Evolutionary conservation across 2,113 vertebrate genomes (phyloP), one percentile per base, ranked within the genome.

Genomic region (Trematomus loennbergii): DNA sequence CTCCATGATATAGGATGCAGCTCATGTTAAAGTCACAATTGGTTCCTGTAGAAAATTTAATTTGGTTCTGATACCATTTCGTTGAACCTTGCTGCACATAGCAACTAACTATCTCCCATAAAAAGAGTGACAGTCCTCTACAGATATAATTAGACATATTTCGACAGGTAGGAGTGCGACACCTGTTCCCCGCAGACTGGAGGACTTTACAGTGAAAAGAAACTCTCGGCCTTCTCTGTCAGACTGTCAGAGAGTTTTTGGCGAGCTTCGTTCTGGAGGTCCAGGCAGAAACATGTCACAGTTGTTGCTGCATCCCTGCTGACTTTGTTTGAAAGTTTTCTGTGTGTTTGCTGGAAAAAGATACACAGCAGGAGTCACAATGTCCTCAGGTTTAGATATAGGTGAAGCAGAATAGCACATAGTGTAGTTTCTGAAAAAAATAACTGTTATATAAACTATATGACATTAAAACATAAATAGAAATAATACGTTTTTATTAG

Each of bases 91-190:
- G n/a, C n/a, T n/a, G n/a, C n/a, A n/a, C n/a, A n/a, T n/a, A n/a
- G n/a, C n/a, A n/a, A 12, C 52, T 36, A 9, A 17, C 46, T 45
- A 66, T 45, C 61, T 59, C 12, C 29, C 72, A 49, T 3, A 57
- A 46, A 36, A 60, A 60, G 33, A 60, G 9, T 48, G 54, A 25
- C 74, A 54, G 22, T 18, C 46, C 53, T 71, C 25, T 52, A 12
- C 59, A 71, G 53, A 72, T 40, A 77, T 72, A 36, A 77, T 66
- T 52, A 72, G 61, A 18, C 54, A 40, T n/a, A 53, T 60, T 82
- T 33, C 64, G 80, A 65, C 73, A 46, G 53, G 72, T 4, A 22
- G 53, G 33, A 66, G 12, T 33, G 20, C 2, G 12, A 43, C 52
- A 64, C 3, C n/a, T 69, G 40, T 36, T 74, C 50, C 71, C 65